Evolutionary conservation across 2,797 vertebrate species (phyloP), one percentile per base, ranked within the genome.

Genomic region (Antrozous pallidus): DNA sequence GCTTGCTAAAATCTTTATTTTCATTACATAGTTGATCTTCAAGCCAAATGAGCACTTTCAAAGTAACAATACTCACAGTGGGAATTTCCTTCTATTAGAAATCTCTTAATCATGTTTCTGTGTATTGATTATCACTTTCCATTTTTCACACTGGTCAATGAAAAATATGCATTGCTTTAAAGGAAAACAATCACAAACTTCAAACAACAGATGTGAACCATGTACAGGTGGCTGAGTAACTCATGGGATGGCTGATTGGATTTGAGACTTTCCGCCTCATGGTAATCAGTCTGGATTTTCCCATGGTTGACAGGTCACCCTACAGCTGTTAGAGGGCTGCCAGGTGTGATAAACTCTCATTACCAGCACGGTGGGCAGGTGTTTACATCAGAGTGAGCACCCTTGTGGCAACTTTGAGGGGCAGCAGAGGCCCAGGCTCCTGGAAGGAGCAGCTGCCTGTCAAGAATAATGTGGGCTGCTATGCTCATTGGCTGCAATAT

Each of bases 231-330:
- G 58, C 45, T 90, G 51, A 71, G 33, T n/a, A 79, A 38, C 42
- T 65, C 42, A 40, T 70, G 69, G 51, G 65, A 96, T n/a, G 8
- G 33, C n/a, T 96, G 45, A 96, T 89, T 95, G 90, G 74, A 95
- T 96, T 95, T 91, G 90, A 86, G 75, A 93, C 79, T 90, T 97
- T 96, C 93, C 75, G 94, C 82, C 92, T 82, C 45, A 8, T 56
- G 38, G 74, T 92, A 92, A 95, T 97, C 82, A 83, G 70, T 95
- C 65, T 95, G 65, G 88, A 93, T 93, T 95, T 96, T 83, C 40
- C 80, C n/a, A 17, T 83, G 42, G 85, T 92, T 96, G 75, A 92
- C 90, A 93, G 71, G 85, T 96, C 85, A 94, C 65, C 54, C 26
- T 89, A 84, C 80, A 93, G 83, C 88, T 94, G 79, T 95, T 91